Evolutionary conservation across 2,113 vertebrate genomes (phyloP).

Genomic region (Callithrix jacchus): DNA sequence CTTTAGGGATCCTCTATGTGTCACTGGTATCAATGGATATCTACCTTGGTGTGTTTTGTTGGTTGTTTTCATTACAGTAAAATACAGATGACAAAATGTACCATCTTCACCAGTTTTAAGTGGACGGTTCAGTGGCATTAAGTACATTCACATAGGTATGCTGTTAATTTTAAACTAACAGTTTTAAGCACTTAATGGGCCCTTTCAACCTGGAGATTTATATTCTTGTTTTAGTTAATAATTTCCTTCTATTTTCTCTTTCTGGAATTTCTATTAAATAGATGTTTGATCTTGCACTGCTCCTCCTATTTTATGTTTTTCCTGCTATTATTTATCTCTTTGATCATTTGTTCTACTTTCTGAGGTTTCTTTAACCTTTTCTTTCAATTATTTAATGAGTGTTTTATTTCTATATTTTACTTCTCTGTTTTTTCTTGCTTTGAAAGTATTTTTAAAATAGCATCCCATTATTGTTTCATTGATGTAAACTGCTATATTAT

Average conservation of each 20-base stretch:
- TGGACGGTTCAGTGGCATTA: background rate
- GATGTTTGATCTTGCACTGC: background rate
- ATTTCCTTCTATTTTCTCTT: background rate
- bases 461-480: background rate
- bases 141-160: background rate
- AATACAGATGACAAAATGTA: background rate
- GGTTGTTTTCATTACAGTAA: background rate
- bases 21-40: background rate
- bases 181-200: background rate
- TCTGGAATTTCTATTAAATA: background rate
- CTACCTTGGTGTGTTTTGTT: background rate
- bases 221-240: background rate
- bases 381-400: background rate
- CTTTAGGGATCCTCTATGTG: background rate
- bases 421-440: constrained; percentile 18
- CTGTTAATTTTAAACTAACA: background rate
- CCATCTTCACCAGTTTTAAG: background rate
- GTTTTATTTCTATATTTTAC: constrained; percentile 24
- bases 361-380: background rate
- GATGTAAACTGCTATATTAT: background rate
- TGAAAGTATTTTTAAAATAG: background rate
- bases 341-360: background rate
- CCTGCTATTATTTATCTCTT: background rate
- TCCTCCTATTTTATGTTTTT: background rate
- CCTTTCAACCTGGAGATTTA: background rate